phyloP scores from a whole-genome alignment of 2,888 invertebrate species.

The Stictocephala bisonia region DNA sequence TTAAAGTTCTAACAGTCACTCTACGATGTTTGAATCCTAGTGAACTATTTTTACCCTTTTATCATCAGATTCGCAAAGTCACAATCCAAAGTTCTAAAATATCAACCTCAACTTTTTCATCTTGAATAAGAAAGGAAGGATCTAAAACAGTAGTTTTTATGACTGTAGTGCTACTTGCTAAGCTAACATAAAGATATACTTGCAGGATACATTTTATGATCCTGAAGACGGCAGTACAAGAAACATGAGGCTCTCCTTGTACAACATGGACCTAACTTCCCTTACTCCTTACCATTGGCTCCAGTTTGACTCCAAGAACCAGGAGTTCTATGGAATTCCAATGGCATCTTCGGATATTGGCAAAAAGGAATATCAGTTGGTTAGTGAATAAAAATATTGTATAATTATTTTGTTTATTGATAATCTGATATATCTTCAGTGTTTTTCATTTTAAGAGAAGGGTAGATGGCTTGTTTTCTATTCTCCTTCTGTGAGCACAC shows the following conservation, averaged over 20 bases:
- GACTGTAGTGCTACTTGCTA: no score
- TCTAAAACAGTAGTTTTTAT: neutral
- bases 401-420: no score
- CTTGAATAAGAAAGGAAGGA: neutral
- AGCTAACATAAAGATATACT: no score
- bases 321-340: conserved; percentile 91
- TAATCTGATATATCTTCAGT: no score
- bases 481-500: no score
- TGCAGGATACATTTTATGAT: conserved; percentile 89
- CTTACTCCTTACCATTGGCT: conserved; percentile 82
- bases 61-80: neutral
- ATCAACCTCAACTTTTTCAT: neutral
- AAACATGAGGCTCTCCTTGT: conserved; percentile 77
- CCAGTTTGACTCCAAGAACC: conserved; percentile 88
- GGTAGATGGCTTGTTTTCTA: no score
- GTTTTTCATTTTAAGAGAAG: no score
- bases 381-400: conserved; percentile 62
- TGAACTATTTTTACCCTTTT: no score
- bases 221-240: conserved; percentile 84
- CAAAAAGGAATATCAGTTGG: conserved; percentile 80
- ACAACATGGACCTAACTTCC: conserved; percentile 77
- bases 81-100: no score
- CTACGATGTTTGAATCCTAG: no score
- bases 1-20: no score
- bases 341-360: conserved; percentile 75